Evolutionary conservation across 2,113 vertebrate genomes (phyloP).

Genomic region (Pleuronectes platessa): DNA sequence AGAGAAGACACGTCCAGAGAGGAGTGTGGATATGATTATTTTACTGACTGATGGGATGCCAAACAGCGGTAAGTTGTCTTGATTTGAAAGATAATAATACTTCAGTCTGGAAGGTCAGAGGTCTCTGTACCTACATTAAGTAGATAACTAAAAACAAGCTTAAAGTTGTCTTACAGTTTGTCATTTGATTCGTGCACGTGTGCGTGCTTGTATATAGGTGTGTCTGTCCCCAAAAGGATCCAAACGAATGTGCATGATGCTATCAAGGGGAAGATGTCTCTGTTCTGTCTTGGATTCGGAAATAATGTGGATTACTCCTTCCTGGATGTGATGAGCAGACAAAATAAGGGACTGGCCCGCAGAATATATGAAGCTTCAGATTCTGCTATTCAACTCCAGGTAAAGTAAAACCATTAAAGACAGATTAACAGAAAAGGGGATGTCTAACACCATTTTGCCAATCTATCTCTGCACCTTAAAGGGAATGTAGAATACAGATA

Average conservation of each 20-base stretch:
- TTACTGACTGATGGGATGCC: constrained; percentile 83
- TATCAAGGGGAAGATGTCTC: constrained; percentile 77
- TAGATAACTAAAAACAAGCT: background rate
- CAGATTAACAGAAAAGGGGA: background rate
- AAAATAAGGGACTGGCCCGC: constrained; percentile 89
- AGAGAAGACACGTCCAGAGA: constrained; percentile 60
- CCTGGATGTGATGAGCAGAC: constrained; percentile 89
- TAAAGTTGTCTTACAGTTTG: background rate
- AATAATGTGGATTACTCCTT: constrained; percentile 87
- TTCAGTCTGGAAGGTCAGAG: background rate
- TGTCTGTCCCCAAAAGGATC: constrained; percentile 63
- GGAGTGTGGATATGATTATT: constrained; percentile 78
- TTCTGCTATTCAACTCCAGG: constrained; percentile 86
- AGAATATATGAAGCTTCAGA: constrained; percentile 91
- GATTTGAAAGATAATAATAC: background rate
- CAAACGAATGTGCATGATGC: constrained; percentile 80
- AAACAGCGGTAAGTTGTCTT: constrained; percentile 33
- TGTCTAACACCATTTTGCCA: background rate
- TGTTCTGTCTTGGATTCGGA: constrained; percentile 94
- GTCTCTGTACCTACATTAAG: background rate
- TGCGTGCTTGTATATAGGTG: background rate
- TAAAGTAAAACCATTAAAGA: background rate
- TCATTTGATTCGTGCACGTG: no score
- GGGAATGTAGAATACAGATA: no score
- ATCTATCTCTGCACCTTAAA: no score